Percentiles rank a stretch among this genome's conserved stretches.
Conservation (phyloP, 2,888 invertebrate genomes). For the Drosophila crucigera region DNA sequence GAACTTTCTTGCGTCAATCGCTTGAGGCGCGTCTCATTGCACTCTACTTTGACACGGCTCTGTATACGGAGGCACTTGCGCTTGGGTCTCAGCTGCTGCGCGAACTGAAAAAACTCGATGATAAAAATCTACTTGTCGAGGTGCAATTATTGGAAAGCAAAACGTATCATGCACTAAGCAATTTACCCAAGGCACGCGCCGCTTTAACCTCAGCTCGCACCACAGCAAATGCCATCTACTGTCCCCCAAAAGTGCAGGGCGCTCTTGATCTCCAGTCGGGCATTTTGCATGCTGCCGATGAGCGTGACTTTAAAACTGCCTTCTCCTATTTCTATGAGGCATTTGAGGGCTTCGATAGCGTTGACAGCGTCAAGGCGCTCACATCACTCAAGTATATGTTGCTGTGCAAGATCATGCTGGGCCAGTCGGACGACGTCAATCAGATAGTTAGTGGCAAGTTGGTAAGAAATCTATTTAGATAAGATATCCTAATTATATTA, state of each 20-base stretch:
- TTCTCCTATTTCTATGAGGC: conserved; percentile 99
- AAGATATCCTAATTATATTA: neutral
- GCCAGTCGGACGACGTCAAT: conserved; percentile 97
- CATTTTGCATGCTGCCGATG: conserved; percentile 99
- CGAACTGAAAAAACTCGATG: conserved; percentile 99
- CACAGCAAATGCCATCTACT: conserved; percentile 99
- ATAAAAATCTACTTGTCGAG: conserved; percentile 99
- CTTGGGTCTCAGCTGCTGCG: conserved; percentile 94
- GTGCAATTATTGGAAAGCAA: conserved; percentile 99
- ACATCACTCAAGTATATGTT: conserved; percentile 99
- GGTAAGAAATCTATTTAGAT: conserved; percentile 58
- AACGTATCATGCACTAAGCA: conserved; percentile 98
- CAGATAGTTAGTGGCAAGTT: conserved; percentile 98
- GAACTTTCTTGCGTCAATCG: conserved; percentile 98
- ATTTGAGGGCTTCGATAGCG: conserved; percentile 99
- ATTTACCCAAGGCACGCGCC: conserved; percentile 97
- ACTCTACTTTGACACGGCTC: conserved; percentile 96
- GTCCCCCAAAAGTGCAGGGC: conserved; percentile 99
- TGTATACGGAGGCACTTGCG: conserved; percentile 94
- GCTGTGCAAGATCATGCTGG: conserved; percentile 99
- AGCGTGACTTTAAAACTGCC: conserved; percentile 99
- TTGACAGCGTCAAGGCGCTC: conserved; percentile 95
- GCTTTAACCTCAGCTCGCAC: conserved; percentile 99
- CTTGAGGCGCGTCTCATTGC: conserved; percentile 97
- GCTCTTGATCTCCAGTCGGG: conserved; percentile 98